A percentile compares a stretch with the other conserved stretches of the same genome.
These are phyloP conservation scores for Rutpela maculata DNA, from an alignment of 2,888 invertebrate species.

Conservation along the genomic window DNA sequence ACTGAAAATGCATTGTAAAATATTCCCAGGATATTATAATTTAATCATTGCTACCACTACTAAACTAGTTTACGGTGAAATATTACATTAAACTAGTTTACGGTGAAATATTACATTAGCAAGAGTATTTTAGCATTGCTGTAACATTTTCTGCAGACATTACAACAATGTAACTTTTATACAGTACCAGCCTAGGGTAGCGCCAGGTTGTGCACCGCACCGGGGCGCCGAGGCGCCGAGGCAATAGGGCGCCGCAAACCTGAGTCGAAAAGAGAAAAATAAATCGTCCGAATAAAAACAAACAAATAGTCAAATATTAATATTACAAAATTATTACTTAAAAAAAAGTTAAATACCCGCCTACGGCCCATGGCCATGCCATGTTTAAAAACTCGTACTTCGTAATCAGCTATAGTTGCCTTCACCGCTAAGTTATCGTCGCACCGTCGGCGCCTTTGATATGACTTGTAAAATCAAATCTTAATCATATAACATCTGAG, in stretches of 20 bases:
- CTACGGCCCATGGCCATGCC: not conserved
- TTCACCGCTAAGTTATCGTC: not conserved
- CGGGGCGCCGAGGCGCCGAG: too few species aligned
- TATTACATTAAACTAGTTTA: too few species aligned
- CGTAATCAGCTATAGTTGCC: not conserved
- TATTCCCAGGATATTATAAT: too few species aligned
- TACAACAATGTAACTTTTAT: slow-evolving; percentile 1
- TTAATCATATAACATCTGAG: not conserved
- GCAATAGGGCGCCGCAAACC: not conserved
- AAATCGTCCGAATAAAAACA: slow-evolving; percentile 5
- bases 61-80: too few species aligned
- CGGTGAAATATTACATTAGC: too few species aligned
- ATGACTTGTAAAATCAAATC: not conserved
- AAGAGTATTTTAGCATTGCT: too few species aligned
- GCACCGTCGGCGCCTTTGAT: not conserved
- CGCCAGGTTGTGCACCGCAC: not conserved
- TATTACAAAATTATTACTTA: not conserved
- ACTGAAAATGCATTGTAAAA: too few species aligned
- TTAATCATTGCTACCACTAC: too few species aligned
- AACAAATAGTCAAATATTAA: not conserved
- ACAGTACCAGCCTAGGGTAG: not conserved
- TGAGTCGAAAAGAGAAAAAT: slow-evolving; percentile 3
- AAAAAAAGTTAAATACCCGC: too few species aligned
- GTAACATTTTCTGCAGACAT: too few species aligned
- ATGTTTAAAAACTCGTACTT: slow-evolving; percentile 3